A percentile compares a stretch with the other conserved stretches of the same genome.
These are phyloP conservation scores for Lepidocolaptes lacrymiger DNA, from an alignment of 2,797 vertebrate genomes.

Conservation along the genomic window DNA sequence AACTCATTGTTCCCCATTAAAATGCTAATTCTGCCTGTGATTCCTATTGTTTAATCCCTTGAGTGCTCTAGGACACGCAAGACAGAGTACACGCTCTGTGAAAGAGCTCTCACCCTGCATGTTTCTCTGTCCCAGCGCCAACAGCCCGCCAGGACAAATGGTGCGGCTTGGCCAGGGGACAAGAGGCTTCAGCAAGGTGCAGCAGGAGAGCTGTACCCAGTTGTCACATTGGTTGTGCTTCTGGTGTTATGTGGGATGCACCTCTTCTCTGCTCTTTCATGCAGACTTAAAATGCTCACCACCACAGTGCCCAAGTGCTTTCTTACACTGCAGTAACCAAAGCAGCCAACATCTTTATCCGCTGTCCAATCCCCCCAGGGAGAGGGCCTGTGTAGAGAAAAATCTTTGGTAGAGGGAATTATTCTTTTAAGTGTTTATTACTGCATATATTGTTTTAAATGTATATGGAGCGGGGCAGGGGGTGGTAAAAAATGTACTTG, in stretches of 20 bases:
- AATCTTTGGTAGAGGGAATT: neutral
- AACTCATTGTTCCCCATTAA: slow-evolving; percentile 69
- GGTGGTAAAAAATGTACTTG: neutral
- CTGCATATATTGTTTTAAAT: neutral
- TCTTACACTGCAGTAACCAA: neutral
- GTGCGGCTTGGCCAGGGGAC: neutral
- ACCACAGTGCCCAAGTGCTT: neutral
- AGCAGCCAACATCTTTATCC: neutral
- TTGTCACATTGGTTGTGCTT: neutral
- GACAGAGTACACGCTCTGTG: slow-evolving; percentile 29
- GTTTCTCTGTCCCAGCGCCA: slow-evolving; percentile 20
- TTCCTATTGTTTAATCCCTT: slow-evolving; percentile 65
- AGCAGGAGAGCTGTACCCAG: neutral
- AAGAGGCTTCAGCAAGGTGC: neutral
- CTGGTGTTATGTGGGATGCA: neutral
- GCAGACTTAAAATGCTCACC: neutral
- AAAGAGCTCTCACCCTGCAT: slow-evolving; percentile 33
- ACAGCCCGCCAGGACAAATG: neutral
- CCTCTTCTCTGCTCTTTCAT: neutral
- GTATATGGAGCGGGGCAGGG: rapidly evolving
- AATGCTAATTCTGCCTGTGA: slow-evolving; percentile 65
- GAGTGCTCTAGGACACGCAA: slow-evolving; percentile 61
- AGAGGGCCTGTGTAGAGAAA: neutral
- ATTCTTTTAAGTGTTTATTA: neutral
- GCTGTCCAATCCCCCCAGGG: neutral